Conservation (phyloP, 1,140 invertebrate genomes). For the Macrotrachela quadricornifera region DNA sequence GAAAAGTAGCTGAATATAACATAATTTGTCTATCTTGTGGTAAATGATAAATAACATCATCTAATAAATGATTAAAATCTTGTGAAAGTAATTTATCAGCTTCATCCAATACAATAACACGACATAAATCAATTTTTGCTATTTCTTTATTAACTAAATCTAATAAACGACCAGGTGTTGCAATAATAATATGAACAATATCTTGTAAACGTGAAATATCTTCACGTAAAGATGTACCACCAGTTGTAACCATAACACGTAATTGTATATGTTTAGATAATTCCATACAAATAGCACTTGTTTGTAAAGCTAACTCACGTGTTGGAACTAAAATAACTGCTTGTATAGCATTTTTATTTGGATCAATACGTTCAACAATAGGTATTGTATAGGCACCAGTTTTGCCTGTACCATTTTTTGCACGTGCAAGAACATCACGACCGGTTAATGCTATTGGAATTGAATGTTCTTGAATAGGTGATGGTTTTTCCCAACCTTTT, state of each 20-base stretch:
- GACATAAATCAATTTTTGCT: slow-evolving; percentile 73
- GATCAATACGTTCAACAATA: slow-evolving; percentile 77
- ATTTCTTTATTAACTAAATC: slow-evolving; percentile 99
- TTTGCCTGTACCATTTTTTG: slow-evolving; percentile 99
- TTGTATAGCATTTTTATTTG: slow-evolving; percentile 48
- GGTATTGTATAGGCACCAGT: slow-evolving; percentile 98
- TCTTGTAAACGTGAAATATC: slow-evolving; percentile 81
- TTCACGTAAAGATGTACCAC: slow-evolving; percentile 87
- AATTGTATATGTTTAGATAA: slow-evolving; percentile 53
- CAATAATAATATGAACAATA: slow-evolving; percentile 90
- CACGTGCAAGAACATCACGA: slow-evolving; percentile 86
- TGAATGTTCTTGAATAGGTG: slow-evolving; percentile 71
- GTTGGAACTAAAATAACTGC: slow-evolving; percentile 95
- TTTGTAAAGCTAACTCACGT: slow-evolving; percentile 90
- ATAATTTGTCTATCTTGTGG: slow-evolving; percentile 87
- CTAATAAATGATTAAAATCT: slow-evolving; percentile 96
- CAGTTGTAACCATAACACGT: slow-evolving; percentile 90
- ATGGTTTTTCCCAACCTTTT: slow-evolving; percentile 98
- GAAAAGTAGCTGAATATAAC: slow-evolving; percentile 96
- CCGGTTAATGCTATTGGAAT: slow-evolving; percentile 92
- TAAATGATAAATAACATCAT: slow-evolving; percentile 77
- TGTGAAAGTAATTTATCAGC: slow-evolving; percentile 95
- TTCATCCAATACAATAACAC: slow-evolving; percentile 90
- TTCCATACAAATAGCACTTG: slow-evolving; percentile 97
- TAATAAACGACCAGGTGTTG: slow-evolving; percentile 92